Base-by-base conservation (phyloP, 2,797 vertebrate genomes). In the Naso thynnoides region DNA sequence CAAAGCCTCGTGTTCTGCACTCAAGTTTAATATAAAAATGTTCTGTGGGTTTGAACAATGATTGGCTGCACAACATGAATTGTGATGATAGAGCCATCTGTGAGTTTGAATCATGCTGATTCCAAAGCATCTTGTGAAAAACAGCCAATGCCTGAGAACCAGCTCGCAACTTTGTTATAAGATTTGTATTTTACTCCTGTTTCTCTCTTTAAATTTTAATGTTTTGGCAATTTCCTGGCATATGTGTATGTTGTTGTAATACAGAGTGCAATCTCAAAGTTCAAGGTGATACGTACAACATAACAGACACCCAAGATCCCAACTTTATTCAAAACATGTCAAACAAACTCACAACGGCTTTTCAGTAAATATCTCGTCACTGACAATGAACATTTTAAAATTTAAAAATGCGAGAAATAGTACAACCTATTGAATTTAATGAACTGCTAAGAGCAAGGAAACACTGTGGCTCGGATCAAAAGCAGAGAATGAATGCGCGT, bases 401-500 rank as follows among this genome's bases (percentile, higher is more conserved):
- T 9, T 27, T 3, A 10, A 50, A 33, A 58, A 21, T 6, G 10
- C 7, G 10, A 33, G 2, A 33, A 60, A 41, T 24, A 45, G 23
- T 19, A n/a, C 19, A 53, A 29, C 0, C 36, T 29, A 13, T 18
- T 54, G 31, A 70, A 52, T 50, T 33, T 29, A 24, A 21, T 15
- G 15, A 15, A 33, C 14, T 7, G 11, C 42, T 13, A 8, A 38
- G 45, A 42, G 26, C 53, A 42, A 18, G 2, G 47, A 54, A 49
- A 76, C 42, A 54, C 39, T 66, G 53, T 70, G 23, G 23, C 64
- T 16, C 42, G 27, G 68, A 87, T 89, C 76, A 88, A 84, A 86
- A 75, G 54, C 38, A 47, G 42, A 39, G 59, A 78, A 73, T 47
- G 10, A 78, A 58, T 71, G 60, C 26, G 29, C 49, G 55, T 81